Percentiles rank a stretch among this genome's conserved stretches.
phyloP scores from a whole-genome alignment of 2,113 vertebrate genomes.

The Pongo abelii region DNA sequence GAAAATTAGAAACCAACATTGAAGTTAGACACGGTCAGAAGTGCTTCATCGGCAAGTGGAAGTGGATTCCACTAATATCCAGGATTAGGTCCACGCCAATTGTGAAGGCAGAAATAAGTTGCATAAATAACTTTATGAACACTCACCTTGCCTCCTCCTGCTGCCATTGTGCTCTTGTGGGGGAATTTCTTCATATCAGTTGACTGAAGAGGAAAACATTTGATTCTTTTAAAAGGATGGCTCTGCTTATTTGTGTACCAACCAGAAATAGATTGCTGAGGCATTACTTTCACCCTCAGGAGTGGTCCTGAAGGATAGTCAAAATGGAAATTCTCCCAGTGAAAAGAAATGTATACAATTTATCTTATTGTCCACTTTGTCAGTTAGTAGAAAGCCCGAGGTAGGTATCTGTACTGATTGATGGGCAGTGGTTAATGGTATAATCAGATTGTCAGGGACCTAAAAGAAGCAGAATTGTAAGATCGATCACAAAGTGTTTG shows the following conservation, averaged over 20 bases:
- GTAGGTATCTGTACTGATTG: neutral
- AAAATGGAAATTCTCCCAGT: neutral
- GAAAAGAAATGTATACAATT: conserved; percentile 28
- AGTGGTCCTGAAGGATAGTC: neutral
- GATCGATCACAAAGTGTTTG: conserved; percentile 14
- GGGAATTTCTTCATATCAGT: neutral
- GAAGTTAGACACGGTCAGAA: neutral
- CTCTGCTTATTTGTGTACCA: neutral
- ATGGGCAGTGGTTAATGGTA: conserved; percentile 36
- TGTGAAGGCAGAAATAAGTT: neutral
- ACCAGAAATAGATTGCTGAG: neutral
- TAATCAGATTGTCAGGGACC: conserved; percentile 36
- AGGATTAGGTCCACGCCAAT: neutral
- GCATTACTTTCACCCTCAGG: neutral
- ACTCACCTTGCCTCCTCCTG: neutral
- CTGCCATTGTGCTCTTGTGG: neutral
- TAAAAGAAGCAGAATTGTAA: conserved; percentile 43
- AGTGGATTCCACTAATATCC: neutral
- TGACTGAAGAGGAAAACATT: neutral
- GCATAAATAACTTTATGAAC: neutral
- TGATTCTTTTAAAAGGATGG: neutral
- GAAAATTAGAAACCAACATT: neutral
- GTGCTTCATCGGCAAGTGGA: neutral
- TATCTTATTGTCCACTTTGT: conserved; percentile 14
- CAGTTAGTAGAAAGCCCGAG: conserved; percentile 35